Conservation (phyloP, 2,888 invertebrate genomes). For the Eupeodes luniger region DNA sequence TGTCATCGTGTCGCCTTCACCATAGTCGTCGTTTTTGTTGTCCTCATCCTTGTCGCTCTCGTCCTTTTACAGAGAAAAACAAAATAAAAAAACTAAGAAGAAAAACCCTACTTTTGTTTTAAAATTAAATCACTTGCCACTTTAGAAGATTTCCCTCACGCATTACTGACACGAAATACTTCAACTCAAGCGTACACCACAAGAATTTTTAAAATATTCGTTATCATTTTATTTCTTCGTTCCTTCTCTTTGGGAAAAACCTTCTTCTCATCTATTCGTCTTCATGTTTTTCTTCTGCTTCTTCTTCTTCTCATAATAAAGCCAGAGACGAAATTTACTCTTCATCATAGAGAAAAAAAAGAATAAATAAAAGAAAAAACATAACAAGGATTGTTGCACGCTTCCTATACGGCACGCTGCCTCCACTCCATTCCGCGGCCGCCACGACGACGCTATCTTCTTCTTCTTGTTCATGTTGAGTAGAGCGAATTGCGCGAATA, state of each 20-base stretch:
- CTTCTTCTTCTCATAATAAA: conserved; percentile 33
- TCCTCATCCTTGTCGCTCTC: background rate
- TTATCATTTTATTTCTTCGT: conserved; percentile 39
- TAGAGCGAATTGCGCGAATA: conserved; percentile 39
- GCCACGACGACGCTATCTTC: background rate
- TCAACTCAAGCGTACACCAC: conserved; percentile 54
- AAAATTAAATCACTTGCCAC: conserved; percentile 57
- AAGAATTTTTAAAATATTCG: conserved; percentile 61
- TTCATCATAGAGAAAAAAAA: conserved; percentile 41
- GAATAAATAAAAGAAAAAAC: conserved; percentile 26
- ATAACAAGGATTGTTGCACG: conserved; percentile 60
- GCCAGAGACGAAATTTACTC: conserved; percentile 40
- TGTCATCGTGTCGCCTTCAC: background rate
- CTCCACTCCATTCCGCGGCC: too few relatives aligned
- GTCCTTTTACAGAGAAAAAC: background rate
- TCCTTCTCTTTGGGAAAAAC: conserved; percentile 3
- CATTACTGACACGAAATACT: conserved; percentile 51
- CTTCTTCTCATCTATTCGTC: background rate
- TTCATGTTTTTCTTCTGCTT: background rate
- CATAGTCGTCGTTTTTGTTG: background rate
- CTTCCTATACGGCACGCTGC: background rate
- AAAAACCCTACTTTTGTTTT: conserved; percentile 35
- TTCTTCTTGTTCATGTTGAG: background rate
- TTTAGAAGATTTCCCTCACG: conserved; percentile 60
- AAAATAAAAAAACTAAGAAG: too few relatives aligned